These are phyloP conservation scores for Acanthornis magna DNA, from an alignment of 2,797 vertebrate species.

Conservation along the genomic window DNA sequence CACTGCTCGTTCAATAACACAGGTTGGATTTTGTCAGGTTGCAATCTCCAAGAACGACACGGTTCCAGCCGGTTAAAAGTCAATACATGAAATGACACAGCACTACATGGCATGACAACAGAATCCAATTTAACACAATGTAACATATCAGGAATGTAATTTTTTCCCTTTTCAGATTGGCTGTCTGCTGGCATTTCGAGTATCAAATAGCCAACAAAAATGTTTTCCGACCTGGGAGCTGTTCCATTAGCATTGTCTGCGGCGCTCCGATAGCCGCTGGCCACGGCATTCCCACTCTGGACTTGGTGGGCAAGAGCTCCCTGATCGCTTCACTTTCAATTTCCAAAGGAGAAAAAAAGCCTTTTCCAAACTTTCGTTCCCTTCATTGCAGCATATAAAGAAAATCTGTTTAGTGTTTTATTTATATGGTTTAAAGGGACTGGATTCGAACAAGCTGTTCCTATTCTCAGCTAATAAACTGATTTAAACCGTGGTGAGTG, in stretches of 20 bases:
- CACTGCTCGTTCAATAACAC: not conserved
- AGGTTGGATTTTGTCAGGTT: slow-evolving; percentile 13
- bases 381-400: not conserved
- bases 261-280: not conserved
- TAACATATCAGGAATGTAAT: slow-evolving; percentile 58
- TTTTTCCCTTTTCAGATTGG: slow-evolving; percentile 36
- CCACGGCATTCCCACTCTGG: not conserved
- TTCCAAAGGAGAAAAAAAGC: not conserved
- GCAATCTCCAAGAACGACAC: slow-evolving; percentile 11
- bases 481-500: not conserved
- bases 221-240: slow-evolving; percentile 25
- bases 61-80: slow-evolving; percentile 48
- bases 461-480: not conserved
- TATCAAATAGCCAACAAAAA: slow-evolving; percentile 58
- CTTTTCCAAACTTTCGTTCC: not conserved
- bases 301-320: not conserved
- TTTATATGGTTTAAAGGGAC: not conserved
- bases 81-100: slow-evolving; percentile 60
- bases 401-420: not conserved
- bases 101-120: slow-evolving; percentile 48
- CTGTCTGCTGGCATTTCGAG: slow-evolving; percentile 48
- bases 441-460: not conserved
- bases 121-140: slow-evolving; percentile 61
- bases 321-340: not conserved
- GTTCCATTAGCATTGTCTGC: slow-evolving; percentile 52